Evolutionary conservation across 2,888 invertebrate genomes (phyloP).

Genomic region (Linnaemya tessellans): DNA sequence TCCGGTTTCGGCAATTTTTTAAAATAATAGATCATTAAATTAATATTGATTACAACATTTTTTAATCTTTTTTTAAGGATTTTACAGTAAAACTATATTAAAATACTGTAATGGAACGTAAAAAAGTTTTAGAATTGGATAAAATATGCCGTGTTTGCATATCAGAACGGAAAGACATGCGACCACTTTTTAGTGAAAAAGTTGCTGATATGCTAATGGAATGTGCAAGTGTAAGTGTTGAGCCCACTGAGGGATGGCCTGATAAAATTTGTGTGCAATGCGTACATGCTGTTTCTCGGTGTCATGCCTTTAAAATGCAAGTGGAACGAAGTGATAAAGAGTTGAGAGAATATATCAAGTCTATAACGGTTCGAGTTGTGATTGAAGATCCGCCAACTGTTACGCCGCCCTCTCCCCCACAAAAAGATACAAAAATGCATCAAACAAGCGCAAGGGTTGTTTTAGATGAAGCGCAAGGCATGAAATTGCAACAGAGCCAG

Average conservation of each 20-base stretch:
- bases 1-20: conserved; percentile 5
- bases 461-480: conserved; percentile 74
- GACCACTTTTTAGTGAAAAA: conserved; percentile 86
- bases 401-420: conserved; percentile 20
- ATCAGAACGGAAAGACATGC: conserved; percentile 87
- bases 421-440: conserved; percentile 52
- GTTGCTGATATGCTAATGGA: conserved; percentile 87
- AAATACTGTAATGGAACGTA: conserved; percentile 79
- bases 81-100: background rate
- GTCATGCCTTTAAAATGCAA: conserved; percentile 86
- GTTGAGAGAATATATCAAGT: conserved; percentile 84
- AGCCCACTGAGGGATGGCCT: conserved; percentile 86
- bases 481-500: conserved; percentile 67
- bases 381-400: conserved; percentile 78
- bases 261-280: conserved; percentile 86
- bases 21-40: background rate
- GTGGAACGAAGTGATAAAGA: conserved; percentile 86
- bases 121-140: conserved; percentile 84
- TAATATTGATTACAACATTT: background rate
- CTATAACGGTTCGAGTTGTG: conserved; percentile 81
- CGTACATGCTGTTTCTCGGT: conserved; percentile 87
- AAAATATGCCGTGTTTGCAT: conserved; percentile 87
- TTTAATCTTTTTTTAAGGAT: background rate
- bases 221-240: conserved; percentile 86
- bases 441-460: conserved; percentile 62